Base-by-base conservation (phyloP, 2,888 invertebrate genomes). In the Tridacna gigas region DNA sequence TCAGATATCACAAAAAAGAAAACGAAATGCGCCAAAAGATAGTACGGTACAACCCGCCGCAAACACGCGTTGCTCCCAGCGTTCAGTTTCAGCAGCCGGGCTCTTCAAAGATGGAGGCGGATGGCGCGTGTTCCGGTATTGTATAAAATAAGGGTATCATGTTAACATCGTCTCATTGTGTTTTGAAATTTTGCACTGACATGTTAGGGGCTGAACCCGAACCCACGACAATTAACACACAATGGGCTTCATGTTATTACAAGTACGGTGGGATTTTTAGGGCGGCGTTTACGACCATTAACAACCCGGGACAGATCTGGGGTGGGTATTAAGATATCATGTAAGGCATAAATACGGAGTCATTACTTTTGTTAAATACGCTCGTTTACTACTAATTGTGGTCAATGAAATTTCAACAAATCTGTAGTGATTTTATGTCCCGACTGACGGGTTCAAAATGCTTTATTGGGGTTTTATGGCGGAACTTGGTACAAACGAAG, bases 291-390 rank as follows among this genome's bases (percentile, higher is more conserved):
- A 71, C 51, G 71, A 51, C 47, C 71, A 71, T 71, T 71, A 71
- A 48, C 71, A 51, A 71, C 71, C 71, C 71, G 26, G 71, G n/a
- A 71, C 48, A 25, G 28, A 45, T n/a, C 74, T n/a, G 0, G 74
- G 74, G 61, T 61, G 37, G 74, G 61, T 61, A 86, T 83, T 82
- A 84, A 84, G 83, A 79, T 79, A 86, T 86, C 83, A 80, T 82
- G 74, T 78, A 75, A 66, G 73, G 74, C 66, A 83, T 77, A 80
- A 69, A 77, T 73, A 84, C 60, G 74, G 82, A 83, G 63, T 84
- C 82, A 86, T 84, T 84, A 84, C 69, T 82, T 82, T 86, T 83
- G 71, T 71, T 86, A 82, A 83, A 80, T 82, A 80, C 84, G 74
- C 74, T 78, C 74, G 83, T 86, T 80, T 78, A 61, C 63, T 20